Evolutionary conservation across 2,113 vertebrate species (phyloP).

Genomic region (Camelus dromedarius): DNA sequence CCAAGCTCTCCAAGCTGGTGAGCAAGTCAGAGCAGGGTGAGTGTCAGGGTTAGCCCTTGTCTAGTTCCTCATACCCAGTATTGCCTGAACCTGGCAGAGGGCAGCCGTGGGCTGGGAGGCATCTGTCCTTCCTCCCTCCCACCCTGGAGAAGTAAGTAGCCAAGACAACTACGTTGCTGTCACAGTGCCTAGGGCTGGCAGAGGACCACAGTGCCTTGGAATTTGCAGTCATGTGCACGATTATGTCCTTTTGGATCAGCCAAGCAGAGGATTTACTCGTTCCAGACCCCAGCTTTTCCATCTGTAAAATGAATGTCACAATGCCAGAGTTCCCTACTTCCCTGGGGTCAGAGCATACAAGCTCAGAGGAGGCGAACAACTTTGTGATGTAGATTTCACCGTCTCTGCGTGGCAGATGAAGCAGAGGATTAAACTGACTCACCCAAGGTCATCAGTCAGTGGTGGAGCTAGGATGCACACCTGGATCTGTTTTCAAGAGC

Average conservation of each 20-base stretch:
- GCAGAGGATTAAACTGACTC: not conserved
- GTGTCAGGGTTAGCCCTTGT: not conserved
- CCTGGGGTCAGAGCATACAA: not conserved
- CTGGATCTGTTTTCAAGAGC: not conserved
- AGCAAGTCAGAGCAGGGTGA: conserved; percentile 93
- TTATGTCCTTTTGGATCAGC: not conserved
- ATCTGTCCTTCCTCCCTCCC: not conserved
- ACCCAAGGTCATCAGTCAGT: not conserved
- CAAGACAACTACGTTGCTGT: not conserved
- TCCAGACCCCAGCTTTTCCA: not conserved
- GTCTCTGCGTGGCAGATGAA: not conserved
- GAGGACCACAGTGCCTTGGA: not conserved
- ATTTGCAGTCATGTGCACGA: not conserved
- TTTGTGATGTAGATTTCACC: not conserved
- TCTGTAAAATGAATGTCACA: not conserved
- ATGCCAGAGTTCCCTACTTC: not conserved
- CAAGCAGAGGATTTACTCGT: not conserved
- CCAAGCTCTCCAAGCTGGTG: conserved; percentile 96
- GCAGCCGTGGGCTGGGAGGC: not conserved
- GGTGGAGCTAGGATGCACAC: not conserved
- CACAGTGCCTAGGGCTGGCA: not conserved
- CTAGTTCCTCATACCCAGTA: not conserved
- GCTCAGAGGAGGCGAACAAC: not conserved
- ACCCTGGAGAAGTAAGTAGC: not conserved
- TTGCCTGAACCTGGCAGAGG: not conserved